Conservation (phyloP, 2,888 invertebrate genomes). For the Esperia sulphurella region DNA sequence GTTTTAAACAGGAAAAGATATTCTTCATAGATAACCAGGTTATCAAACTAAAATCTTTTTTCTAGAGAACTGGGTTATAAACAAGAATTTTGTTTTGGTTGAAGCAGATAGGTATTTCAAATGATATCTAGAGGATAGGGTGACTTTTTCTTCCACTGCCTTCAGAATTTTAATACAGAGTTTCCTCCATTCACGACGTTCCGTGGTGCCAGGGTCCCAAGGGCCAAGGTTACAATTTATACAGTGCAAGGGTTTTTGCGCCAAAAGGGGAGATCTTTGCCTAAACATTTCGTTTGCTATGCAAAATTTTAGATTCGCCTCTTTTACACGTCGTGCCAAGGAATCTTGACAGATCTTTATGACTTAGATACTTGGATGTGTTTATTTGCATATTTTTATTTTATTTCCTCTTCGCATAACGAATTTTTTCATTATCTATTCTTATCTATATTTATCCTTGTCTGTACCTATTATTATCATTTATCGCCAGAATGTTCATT, state of each 20-base stretch:
- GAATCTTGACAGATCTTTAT: background rate
- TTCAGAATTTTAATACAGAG: background rate
- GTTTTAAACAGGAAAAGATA: no score
- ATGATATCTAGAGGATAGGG: no score
- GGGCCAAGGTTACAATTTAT: slow-evolving; percentile 5
- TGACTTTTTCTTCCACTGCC: background rate
- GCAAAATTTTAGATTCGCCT: slow-evolving; percentile 22
- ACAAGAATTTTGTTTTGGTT: no score
- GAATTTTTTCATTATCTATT: no score
- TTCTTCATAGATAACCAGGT: no score
- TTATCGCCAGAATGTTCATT: no score
- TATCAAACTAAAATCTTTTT: no score
- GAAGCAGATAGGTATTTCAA: no score
- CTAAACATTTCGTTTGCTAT: slow-evolving; percentile 24
- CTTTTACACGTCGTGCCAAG: slow-evolving; percentile 14
- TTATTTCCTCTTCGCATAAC: no score
- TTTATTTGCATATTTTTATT: background rate
- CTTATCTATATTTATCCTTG: no score
- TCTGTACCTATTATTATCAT: no score
- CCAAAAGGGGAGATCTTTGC: slow-evolving; percentile 7
- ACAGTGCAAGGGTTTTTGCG: slow-evolving; percentile 6
- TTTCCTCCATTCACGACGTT: background rate
- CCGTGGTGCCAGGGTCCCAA: slow-evolving; percentile 9
- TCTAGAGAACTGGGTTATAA: no score
- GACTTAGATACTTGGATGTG: background rate